Percentiles rank a stretch among this genome's conserved stretches.
phyloP scores from a whole-genome alignment of 2,113 vertebrate species.

The Hoplias malabaricus region DNA sequence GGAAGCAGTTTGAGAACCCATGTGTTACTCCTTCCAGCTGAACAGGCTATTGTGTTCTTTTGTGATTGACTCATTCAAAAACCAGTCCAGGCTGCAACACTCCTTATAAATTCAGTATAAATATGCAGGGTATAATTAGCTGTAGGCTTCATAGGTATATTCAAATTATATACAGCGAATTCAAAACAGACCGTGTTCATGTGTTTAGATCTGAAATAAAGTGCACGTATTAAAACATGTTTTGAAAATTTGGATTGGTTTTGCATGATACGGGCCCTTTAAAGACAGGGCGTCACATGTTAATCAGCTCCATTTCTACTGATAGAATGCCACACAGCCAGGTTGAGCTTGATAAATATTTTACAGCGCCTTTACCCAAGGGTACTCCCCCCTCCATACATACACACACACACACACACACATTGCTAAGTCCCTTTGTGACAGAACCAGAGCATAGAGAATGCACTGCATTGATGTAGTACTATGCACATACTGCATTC shows the following conservation, averaged over 20 bases:
- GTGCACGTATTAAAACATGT: neutral
- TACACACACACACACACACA: neutral
- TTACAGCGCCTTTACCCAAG: slow-evolving; percentile 34
- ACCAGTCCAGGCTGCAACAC: too few relatives aligned
- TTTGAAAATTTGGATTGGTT: neutral
- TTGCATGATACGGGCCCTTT: neutral
- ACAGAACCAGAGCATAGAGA: slow-evolving; percentile 39
- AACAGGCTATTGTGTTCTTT: neutral
- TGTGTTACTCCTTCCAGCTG: too few relatives aligned
- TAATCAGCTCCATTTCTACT: neutral
- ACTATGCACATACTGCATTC: slow-evolving; percentile 2
- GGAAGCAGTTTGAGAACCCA: too few relatives aligned
- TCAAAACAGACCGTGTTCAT: too few relatives aligned
- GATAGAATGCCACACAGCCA: slow-evolving; percentile 22
- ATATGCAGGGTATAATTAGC: too few relatives aligned
- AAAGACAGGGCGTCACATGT: neutral
- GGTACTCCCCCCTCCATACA: slow-evolving; percentile 9
- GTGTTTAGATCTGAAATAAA: too few relatives aligned
- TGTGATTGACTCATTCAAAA: too few relatives aligned
- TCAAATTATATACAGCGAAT: too few relatives aligned
- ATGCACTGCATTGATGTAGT: slow-evolving; percentile 19
- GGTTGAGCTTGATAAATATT: slow-evolving; percentile 46
- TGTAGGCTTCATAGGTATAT: too few relatives aligned
- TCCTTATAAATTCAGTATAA: too few relatives aligned
- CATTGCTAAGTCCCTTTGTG: slow-evolving; percentile 23